These are phyloP conservation scores for Theonella swinhoei DNA, from an alignment of 37 sponge, comb jelly and placozoan species.

Conservation along the genomic window DNA sequence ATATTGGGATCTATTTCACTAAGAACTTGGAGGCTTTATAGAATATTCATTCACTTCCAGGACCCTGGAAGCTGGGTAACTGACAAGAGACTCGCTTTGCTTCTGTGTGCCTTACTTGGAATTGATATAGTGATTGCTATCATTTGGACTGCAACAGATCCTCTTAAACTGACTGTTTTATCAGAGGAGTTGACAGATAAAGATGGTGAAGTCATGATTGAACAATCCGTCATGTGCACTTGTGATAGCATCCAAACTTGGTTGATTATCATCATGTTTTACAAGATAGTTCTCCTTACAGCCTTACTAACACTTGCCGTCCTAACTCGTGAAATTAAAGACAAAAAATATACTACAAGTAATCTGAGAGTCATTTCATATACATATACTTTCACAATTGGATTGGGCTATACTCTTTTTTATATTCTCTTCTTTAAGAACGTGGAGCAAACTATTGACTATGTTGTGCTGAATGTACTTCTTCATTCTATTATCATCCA, in stretches of 20 bases:
- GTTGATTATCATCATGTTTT: not conserved
- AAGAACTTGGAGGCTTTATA: not conserved
- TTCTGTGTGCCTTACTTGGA: not conserved
- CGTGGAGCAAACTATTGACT: not conserved
- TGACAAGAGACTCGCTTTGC: not conserved
- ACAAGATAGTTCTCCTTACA: not conserved
- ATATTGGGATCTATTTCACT: not conserved
- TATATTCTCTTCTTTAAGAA: not conserved
- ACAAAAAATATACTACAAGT: not conserved
- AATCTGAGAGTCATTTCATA: not conserved
- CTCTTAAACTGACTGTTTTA: not conserved
- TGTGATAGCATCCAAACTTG: not conserved
- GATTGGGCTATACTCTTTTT: not conserved
- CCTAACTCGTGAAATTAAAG: not conserved
- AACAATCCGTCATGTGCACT: not conserved
- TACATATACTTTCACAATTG: not conserved
- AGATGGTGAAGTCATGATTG: not conserved
- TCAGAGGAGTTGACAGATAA: not conserved
- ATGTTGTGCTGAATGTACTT: not conserved
- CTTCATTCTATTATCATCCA: not conserved
- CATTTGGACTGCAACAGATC: not conserved
- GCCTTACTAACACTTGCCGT: not conserved
- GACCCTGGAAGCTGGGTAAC: not conserved
- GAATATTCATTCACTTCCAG: not conserved
- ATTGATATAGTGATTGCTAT: not conserved